Percentiles rank a stretch among this genome's conserved stretches.
Evolutionary conservation across 2,797 vertebrate species (phyloP).

Genomic region (Hylomyscus alleni): DNA sequence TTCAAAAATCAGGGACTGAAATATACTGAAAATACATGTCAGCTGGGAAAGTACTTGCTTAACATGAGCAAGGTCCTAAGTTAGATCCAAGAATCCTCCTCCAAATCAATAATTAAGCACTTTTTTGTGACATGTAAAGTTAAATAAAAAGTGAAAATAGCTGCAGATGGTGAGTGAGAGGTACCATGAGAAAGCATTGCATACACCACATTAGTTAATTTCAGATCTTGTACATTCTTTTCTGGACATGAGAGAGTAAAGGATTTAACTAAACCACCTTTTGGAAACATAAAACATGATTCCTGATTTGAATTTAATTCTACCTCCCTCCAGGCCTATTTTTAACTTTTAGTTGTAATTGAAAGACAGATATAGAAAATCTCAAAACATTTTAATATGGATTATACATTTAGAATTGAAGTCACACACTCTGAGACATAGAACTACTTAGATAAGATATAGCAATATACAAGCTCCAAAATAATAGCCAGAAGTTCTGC

Average conservation of each 20-base stretch:
- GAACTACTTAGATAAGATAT: background rate
- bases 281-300: background rate
- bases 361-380: constrained; percentile 39
- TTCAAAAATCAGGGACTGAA: constrained; percentile 30
- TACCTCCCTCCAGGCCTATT: background rate
- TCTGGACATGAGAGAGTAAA: background rate
- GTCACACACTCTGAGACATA: constrained; percentile 20
- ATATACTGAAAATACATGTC: background rate
- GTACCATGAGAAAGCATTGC: background rate
- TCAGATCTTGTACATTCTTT: background rate
- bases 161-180: background rate
- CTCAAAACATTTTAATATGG: constrained; percentile 42
- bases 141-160: background rate
- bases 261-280: background rate
- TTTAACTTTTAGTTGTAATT: background rate
- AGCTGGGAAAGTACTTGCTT: background rate
- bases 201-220: background rate
- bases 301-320: constrained; percentile 36
- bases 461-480: constrained; percentile 1
- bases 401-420: constrained; percentile 2
- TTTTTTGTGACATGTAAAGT: background rate
- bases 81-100: background rate
- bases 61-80: background rate
- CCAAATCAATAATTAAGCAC: background rate
- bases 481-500: background rate